Percentiles rank a stretch among this genome's conserved stretches.
Conservation (phyloP, 2,888 invertebrate genomes). For the Xylota sylvarum region DNA sequence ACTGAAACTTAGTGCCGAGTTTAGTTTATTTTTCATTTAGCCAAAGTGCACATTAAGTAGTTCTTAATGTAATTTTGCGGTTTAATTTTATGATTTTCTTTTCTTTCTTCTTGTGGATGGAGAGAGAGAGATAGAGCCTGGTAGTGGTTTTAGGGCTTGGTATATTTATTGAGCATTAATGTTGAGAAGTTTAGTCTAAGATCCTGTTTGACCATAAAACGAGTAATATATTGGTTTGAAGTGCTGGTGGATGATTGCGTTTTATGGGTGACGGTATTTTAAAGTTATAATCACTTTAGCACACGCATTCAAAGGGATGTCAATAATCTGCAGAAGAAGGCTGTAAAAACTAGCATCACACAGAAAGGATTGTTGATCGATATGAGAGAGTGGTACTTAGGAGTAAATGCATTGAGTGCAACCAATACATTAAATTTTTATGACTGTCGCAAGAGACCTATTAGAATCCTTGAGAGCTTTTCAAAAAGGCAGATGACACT, state of each 20-base stretch:
- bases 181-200: constrained; percentile 6
- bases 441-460: too few species aligned
- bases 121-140: too few species aligned
- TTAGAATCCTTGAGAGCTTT: too few species aligned
- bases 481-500: too few species aligned
- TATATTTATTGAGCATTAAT: constrained; percentile 49
- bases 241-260: constrained; percentile 2
- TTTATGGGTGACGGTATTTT: constrained; percentile 6
- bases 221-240: constrained; percentile 3
- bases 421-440: too few species aligned
- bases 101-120: not conserved
- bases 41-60: constrained; percentile 72
- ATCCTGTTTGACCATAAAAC: constrained; percentile 13
- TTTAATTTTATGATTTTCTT: constrained; percentile 36
- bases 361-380: too few species aligned
- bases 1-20: constrained; percentile 16
- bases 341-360: not conserved
- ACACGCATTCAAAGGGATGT: not conserved
- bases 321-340: constrained; percentile 3
- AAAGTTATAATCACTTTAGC: not conserved
- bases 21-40: constrained; percentile 73
- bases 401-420: too few species aligned
- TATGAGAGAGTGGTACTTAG: too few species aligned
- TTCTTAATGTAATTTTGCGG: constrained; percentile 70
- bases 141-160: too few species aligned